Percentiles rank a stretch among this genome's conserved stretches.
Evolutionary conservation across 37 sponge, comb jelly and placozoan species (phyloP).

Genomic region (Theonella swinhoei): DNA sequence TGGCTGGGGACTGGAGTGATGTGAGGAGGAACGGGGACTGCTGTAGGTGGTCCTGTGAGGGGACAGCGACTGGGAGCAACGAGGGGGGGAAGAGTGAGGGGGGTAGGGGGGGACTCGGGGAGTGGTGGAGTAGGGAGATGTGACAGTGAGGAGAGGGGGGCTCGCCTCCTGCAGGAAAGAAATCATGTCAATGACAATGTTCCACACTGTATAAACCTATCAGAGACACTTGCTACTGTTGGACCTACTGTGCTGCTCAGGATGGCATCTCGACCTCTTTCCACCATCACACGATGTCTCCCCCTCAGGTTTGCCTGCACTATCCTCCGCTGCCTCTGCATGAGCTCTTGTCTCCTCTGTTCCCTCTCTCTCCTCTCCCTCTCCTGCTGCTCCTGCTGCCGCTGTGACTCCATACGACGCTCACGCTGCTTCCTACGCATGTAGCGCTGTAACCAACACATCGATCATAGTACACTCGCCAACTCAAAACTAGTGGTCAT

Average conservation of each 20-base stretch:
- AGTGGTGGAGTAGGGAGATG: neutral
- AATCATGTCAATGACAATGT: too few species aligned
- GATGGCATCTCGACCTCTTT: too few species aligned
- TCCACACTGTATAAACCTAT: too few species aligned
- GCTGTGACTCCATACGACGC: conserved; percentile 25
- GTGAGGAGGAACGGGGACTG: neutral
- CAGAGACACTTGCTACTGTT: too few species aligned
- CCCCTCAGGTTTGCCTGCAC: conserved; percentile 23
- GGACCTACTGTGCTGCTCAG: too few species aligned
- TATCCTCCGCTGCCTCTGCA: conserved; percentile 21
- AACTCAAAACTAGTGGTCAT: too few species aligned
- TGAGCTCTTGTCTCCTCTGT: conserved; percentile 32
- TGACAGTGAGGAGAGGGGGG: neutral
- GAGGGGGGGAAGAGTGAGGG: neutral
- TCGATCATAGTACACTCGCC: neutral
- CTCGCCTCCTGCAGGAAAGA: too few species aligned
- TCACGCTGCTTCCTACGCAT: conserved; percentile 59
- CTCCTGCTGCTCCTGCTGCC: conserved; percentile 11
- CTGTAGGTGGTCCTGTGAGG: neutral
- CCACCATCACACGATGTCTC: too few species aligned
- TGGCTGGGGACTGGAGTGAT: neutral
- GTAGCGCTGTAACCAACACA: neutral
- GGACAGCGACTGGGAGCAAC: neutral
- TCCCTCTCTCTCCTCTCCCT: conserved; percentile 26
- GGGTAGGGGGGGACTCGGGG: neutral